Evolutionary conservation across 2,113 vertebrate genomes (phyloP), one percentile per base, ranked within the genome.

Genomic region (Chaenocephalus aceratus): DNA sequence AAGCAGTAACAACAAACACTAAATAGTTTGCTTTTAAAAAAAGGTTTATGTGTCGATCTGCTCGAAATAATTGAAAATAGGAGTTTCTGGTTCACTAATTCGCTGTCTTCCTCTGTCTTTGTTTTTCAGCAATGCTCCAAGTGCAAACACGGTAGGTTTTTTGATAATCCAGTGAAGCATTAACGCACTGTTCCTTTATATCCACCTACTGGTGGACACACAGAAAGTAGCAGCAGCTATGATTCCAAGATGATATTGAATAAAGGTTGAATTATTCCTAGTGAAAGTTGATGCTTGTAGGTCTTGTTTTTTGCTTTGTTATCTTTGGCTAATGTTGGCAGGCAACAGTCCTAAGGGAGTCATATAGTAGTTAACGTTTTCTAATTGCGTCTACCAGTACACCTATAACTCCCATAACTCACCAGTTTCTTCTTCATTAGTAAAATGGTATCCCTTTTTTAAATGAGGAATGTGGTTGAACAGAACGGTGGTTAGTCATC

Each of bases 111-210:
- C 13, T 61, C 9, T 75, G 9, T 81, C 2, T 92, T 90, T 90
- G 77, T 94, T 94, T 89, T 96, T 80, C 95, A 99, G 98, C 98
- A 99, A 99, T 99, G 98, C 94, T 99, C 98, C 92, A 99, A 99
- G 94, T 99, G 98, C 92, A 99, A 99, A 94, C 98, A 99, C 59
- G 98, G 98, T 99, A 91, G 96, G 94, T 77, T 15, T 4, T 48
- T 9, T 14, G 16, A 53, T 58, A 46, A 61, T 54, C 10, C 12
- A 36, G 10, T 62, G n/a, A 62, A 71, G 41, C 46, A 16, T 73
- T 13, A 72, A 16, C 7, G n/a, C 16, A 18, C 12, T 54, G 3
- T 15, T 51, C n/a, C 7, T 59, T 68, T 65, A 8, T 36, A 30
- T 61, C 71, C 60, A 57, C 13, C 58, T 65, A 68, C 63, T 64